Evolutionary conservation across 2,797 vertebrate genomes (phyloP).

Genomic region (Myripristis jacobus): DNA sequence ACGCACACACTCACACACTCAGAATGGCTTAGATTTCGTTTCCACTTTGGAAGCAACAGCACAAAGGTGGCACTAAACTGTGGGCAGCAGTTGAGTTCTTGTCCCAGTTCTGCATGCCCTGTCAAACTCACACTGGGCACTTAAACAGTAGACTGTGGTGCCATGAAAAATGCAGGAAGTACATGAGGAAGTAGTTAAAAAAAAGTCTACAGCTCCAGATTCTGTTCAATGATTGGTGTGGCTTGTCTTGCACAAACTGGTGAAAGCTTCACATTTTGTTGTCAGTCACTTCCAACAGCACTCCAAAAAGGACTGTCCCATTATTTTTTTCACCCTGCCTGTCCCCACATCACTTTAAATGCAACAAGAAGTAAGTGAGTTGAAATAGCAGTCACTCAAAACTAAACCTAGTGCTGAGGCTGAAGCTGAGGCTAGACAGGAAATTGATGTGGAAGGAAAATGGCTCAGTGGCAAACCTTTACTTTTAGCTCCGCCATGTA

Average conservation of each 20-base stretch:
- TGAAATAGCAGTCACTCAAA: constrained; percentile 57
- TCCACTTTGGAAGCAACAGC: too few species aligned
- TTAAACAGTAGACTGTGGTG: neutral
- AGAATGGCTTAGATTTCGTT: neutral
- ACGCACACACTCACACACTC: neutral
- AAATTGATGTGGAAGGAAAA: constrained; percentile 67
- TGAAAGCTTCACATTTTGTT: neutral
- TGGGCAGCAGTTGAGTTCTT: too few species aligned
- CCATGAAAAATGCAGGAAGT: neutral
- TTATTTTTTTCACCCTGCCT: constrained; percentile 22
- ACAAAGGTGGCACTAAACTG: too few species aligned
- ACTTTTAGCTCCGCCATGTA: constrained; percentile 31
- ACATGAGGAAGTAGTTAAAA: neutral
- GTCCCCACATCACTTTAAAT: constrained; percentile 59
- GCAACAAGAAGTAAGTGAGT: constrained; percentile 56
- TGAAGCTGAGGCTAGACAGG: constrained; percentile 57
- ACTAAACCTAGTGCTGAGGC: constrained; percentile 44
- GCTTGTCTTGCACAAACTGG: neutral
- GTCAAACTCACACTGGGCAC: neutral
- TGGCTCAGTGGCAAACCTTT: constrained; percentile 52
- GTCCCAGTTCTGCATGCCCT: too few species aligned
- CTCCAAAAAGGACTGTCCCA: constrained; percentile 33
- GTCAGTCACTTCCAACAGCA: constrained; percentile 18
- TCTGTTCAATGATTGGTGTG: neutral
- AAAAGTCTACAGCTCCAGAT: neutral